Evolutionary conservation across 2,888 invertebrate genomes (phyloP).

Genomic region (Agrotis ipsilon): DNA sequence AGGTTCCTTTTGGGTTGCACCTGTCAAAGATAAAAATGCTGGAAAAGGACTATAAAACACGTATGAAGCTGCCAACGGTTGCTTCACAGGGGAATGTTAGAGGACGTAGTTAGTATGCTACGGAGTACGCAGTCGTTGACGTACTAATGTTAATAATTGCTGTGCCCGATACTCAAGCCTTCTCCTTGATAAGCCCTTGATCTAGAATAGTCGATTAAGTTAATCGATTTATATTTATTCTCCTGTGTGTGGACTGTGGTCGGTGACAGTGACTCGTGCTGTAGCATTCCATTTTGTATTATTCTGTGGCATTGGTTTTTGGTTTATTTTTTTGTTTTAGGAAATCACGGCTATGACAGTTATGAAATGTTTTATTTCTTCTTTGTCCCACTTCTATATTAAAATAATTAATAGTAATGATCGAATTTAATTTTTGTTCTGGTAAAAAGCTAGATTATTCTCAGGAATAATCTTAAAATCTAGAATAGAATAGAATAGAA

Average conservation of each 20-base stretch:
- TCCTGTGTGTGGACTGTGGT: not conserved
- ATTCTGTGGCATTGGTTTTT: too few species aligned
- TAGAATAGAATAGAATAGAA: too few species aligned
- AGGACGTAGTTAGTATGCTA: slow-evolving; percentile 82
- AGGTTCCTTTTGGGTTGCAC: not conserved
- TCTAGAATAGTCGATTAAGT: slow-evolving; percentile 70
- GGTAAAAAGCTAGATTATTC: too few species aligned
- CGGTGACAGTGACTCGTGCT: not conserved
- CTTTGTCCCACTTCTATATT: too few species aligned
- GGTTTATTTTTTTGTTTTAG: not conserved
- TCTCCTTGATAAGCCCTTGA: slow-evolving; percentile 75
- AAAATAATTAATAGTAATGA: too few species aligned
- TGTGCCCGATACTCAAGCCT: slow-evolving; percentile 65
- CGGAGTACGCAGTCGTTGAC: slow-evolving; percentile 54
- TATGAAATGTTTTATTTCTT: too few species aligned
- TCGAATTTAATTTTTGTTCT: too few species aligned
- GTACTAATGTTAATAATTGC: slow-evolving; percentile 63
- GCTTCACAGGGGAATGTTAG: slow-evolving; percentile 72
- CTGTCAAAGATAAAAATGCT: not conserved
- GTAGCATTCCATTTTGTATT: not conserved
- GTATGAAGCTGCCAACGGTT: slow-evolving; percentile 73
- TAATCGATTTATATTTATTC: slow-evolving; percentile 56
- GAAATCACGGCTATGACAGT: too few species aligned
- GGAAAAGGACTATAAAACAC: slow-evolving; percentile 22
- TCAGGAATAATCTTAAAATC: too few species aligned